These are phyloP conservation scores for Gouania willdenowi DNA, from an alignment of 2,797 vertebrate genomes.

Conservation along the genomic window DNA sequence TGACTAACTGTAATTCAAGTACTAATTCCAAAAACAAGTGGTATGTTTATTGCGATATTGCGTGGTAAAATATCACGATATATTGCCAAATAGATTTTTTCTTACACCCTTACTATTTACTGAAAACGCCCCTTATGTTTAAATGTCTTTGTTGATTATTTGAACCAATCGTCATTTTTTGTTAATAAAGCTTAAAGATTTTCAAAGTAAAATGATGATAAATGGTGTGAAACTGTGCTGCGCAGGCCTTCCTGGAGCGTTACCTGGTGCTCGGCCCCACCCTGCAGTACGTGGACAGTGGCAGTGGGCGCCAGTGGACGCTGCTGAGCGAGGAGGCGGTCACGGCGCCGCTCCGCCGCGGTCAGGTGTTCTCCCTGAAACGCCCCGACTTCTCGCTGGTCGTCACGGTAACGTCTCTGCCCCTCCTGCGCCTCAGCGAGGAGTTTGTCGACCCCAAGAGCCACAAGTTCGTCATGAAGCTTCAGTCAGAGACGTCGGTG, in stretches of 20 bases:
- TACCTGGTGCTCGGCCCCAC: conserved; percentile 85
- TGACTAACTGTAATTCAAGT: too few species aligned
- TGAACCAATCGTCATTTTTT: too few species aligned
- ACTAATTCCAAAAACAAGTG: too few species aligned
- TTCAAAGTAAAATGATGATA: too few species aligned
- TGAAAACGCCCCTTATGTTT: too few species aligned
- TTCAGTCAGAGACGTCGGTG: conserved; percentile 91
- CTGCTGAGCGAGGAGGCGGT: conserved; percentile 89
- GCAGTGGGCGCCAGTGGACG: conserved; percentile 85
- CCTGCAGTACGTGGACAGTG: conserved; percentile 86
- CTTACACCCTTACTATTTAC: too few species aligned
- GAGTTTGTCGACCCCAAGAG: conserved; percentile 91
- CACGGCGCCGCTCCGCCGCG: conserved; percentile 79
- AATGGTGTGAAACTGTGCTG: background rate
- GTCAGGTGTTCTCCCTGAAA: conserved; percentile 82
- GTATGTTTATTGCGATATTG: too few species aligned
- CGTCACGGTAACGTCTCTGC: conserved; percentile 83
- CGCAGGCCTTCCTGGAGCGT: conserved; percentile 85
- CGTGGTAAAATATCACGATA: too few species aligned
- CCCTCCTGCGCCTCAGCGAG: conserved; percentile 83
- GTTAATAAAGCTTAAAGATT: too few species aligned
- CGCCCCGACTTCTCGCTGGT: conserved; percentile 87
- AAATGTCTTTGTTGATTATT: too few species aligned
- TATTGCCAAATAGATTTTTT: too few species aligned
- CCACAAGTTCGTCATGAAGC: conserved; percentile 91